These are phyloP conservation scores for Poecilus cupreus DNA, from an alignment of 2,888 invertebrate species.

Conservation along the genomic window DNA sequence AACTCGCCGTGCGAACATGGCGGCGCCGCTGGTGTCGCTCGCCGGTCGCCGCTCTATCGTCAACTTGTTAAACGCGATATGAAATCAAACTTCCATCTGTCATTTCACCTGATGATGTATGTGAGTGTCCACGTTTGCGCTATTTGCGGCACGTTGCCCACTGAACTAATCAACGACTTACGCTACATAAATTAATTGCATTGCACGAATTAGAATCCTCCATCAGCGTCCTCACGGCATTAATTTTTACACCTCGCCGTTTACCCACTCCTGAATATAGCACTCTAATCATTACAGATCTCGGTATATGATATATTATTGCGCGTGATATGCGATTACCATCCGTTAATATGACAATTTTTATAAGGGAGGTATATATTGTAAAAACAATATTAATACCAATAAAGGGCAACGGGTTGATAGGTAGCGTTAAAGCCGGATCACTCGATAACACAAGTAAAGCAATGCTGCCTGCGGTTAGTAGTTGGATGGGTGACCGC, in stretches of 20 bases:
- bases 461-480: too few relatives aligned
- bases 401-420: too few relatives aligned
- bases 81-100: constrained; percentile 58
- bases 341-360: too few relatives aligned
- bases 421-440: too few relatives aligned
- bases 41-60: constrained; percentile 25
- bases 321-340: too few relatives aligned
- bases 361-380: too few relatives aligned
- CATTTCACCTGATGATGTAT: constrained; percentile 27
- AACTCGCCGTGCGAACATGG: constrained; percentile 49
- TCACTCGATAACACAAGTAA: too few relatives aligned
- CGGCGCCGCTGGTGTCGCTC: background rate
- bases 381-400: too few relatives aligned
- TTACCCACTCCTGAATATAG: background rate
- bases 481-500: too few relatives aligned
- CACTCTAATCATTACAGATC: background rate
- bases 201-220: too few relatives aligned
- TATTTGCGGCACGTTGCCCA: constrained; percentile 1
- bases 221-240: background rate
- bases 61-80: constrained; percentile 54
- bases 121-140: background rate
- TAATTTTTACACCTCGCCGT: too few relatives aligned
- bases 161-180: constrained; percentile 16
- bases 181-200: constrained; percentile 39
- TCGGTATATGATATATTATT: too few relatives aligned